Evolutionary conservation across 2,888 invertebrate species (phyloP), one percentile per base, ranked within the genome.

Genomic region (Rhorus exstirpatorius): DNA sequence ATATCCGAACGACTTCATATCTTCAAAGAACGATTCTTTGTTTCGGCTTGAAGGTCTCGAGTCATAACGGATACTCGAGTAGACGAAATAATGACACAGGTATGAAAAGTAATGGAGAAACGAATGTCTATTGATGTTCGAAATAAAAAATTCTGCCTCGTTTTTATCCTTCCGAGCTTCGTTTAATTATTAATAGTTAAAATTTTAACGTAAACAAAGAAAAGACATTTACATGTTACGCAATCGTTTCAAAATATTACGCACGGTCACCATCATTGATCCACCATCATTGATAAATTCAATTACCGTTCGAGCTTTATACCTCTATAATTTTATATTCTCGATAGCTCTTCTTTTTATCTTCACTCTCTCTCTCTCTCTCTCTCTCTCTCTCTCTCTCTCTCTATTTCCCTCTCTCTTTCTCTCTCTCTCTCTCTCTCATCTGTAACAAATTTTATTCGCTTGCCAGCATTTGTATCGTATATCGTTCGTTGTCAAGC

Each of bases 361-460:
- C n/a, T n/a, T n/a, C n/a, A n/a, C n/a, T 58, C 31, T 55, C 12
- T 49, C 19, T n/a, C n/a, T n/a, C n/a, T n/a, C n/a, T n/a, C n/a
- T n/a, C n/a, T n/a, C 12, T 12, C 53, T 19, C 21, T 19, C 44
- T 58, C 41, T 41, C 51, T 41, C 58, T 31, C 44, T n/a, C n/a
- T n/a, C n/a, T n/a, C n/a, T n/a, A n/a, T n/a, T n/a, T n/a, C n/a
- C n/a, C n/a, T n/a, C n/a, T n/a, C n/a, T n/a, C n/a, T n/a, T n/a
- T n/a, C n/a, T n/a, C n/a, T n/a, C n/a, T n/a, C n/a, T n/a, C n/a
- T n/a, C n/a, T n/a, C n/a, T n/a, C n/a, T n/a, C n/a, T n/a, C n/a
- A n/a, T n/a, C n/a, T n/a, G n/a, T n/a, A 67, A 19, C 38, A 49
- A 72, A 63, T 61, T 61, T 51, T 26, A 14, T 60, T 60, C 31